Base-by-base conservation (phyloP, 2,797 vertebrate genomes). In the Meda fulgida region DNA sequence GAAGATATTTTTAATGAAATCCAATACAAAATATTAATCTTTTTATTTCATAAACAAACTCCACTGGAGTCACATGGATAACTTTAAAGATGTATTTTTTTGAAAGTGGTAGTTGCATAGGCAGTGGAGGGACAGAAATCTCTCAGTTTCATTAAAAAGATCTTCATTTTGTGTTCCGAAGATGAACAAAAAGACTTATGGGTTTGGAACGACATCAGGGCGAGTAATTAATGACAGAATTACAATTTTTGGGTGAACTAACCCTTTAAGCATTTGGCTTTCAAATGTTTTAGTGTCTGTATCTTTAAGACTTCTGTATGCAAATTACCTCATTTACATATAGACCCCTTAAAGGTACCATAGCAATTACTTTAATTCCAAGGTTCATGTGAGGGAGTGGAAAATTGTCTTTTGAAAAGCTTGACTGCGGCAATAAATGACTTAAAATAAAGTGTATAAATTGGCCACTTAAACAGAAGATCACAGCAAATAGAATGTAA, bases 291-390 rank as follows among this genome's bases (percentile, higher is more conserved):
- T n/a, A n/a, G 11, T 4, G 1, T 13, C 76, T 78, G 8, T 78
- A 67, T 26, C 51, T 81, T 81, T 71, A 55, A 40, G 66, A 43
- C 34, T 38, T 58, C 16, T 43, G 14, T 58, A 60, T 81, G 48
- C 40, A 81, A 40, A 71, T 71, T 0, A 14, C 23, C 29, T 43
- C 2, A 65, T 63, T 83, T 65, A 71, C 53, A 83, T 48, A 36
- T 13, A 46, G 7, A 63, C 7, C 18, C 53, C 19, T 34, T 83
- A 65, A 73, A 65, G 81, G 53, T 36, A n/a, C 7, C 9, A 40
- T 63, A 48, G 19, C 40, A 34, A 65, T 29, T 43, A 29, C 21
- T 75, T 73, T 48, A 31, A 58, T 81, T 43, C 38, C 13, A 58
- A 43, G n/a, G 19, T 16, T 81, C 36, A 43, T 3, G 26, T n/a